phyloP scores from a whole-genome alignment of 92 coral and sea anemone genomes.

The Epizoanthus scotinus region DNA sequence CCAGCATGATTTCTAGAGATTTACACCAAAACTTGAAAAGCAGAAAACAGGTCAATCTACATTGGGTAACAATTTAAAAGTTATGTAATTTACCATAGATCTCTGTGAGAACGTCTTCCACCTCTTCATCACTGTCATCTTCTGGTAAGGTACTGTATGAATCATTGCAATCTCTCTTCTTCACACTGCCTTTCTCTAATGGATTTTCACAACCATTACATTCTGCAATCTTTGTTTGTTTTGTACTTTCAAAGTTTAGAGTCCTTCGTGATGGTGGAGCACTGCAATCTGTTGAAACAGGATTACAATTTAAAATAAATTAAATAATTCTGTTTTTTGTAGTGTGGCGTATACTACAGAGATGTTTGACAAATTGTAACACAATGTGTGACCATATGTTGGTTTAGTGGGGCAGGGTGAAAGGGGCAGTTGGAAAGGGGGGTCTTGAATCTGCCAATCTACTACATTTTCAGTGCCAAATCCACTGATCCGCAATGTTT shows the following conservation, averaged over 20 bases:
- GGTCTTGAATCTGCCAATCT: no score
- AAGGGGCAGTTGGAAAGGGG: no score
- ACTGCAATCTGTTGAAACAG: conserved; percentile 13
- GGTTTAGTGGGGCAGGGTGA: no score
- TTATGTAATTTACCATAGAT: conserved; percentile 14
- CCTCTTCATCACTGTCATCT: conserved; percentile 54
- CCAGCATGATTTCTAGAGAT: no score
- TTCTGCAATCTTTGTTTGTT: conserved; percentile 13
- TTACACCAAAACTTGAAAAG: no score
- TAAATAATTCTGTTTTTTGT: neutral
- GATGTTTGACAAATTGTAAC: no score
- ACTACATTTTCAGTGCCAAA: no score
- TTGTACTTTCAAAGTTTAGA: conserved; percentile 50
- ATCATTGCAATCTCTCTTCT: conserved; percentile 80
- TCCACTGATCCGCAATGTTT: no score
- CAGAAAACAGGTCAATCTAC: neutral
- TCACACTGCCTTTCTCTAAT: conserved; percentile 9
- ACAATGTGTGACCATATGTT: no score
- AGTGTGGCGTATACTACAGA: neutral
- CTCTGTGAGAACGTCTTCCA: conserved; percentile 35
- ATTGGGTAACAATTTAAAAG: neutral
- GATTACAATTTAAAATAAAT: neutral
- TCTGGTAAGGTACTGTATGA: conserved; percentile 74
- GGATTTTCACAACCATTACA: conserved; percentile 12
- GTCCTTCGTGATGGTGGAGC: conserved; percentile 72